Base-by-base conservation (phyloP, 2,888 invertebrate genomes). In the Parochlus steinenii region DNA sequence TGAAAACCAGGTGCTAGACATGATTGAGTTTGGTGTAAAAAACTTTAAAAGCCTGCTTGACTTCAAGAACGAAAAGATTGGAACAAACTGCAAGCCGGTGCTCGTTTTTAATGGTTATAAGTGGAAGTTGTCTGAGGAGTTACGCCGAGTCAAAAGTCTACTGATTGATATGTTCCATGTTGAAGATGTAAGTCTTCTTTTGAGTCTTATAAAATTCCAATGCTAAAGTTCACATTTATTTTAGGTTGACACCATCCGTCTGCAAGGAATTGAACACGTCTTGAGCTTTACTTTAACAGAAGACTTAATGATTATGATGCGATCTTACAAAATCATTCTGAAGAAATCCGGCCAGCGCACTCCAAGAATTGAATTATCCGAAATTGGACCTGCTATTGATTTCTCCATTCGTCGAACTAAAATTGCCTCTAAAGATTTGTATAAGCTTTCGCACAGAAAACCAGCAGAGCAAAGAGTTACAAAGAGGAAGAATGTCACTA, bases 231-330 rank as follows among this genome's bases (percentile, higher is more conserved):
- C 5, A 6, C 20, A 18, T 20, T 11, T 11, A 7, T 32, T 32
- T 23, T 22, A 32, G 32, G 22, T 78, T 2, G 74, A 77, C 36
- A 74, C 79, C 29, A 71, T 98, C 30, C 70, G 92, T 40, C 62
- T 97, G 8, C 83, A 90, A 52, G 97, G 97, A 1, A 65, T 98
- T 40, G 95, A 98, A 53, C 90, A 93, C 63, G 83, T 83, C 0
- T 59, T 97, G 16, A 79, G 82, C 55, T 87, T 98, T 51, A 87
- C 90, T 24, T 79, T 81, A 4, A 68, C 74, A 3, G 65, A 70
- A 23, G 80, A 83, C 43, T 79, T 80, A 37, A 73, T 69, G 46
- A 74, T 97, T 41, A 67, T 74, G 41, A 54, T 97, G 45, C 66
- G 93, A 38, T 76, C 77, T 4, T 76, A 71, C 50, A 85, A 83